Conservation (phyloP, 1,140 invertebrate species). For the Drosophila littoralis region DNA sequence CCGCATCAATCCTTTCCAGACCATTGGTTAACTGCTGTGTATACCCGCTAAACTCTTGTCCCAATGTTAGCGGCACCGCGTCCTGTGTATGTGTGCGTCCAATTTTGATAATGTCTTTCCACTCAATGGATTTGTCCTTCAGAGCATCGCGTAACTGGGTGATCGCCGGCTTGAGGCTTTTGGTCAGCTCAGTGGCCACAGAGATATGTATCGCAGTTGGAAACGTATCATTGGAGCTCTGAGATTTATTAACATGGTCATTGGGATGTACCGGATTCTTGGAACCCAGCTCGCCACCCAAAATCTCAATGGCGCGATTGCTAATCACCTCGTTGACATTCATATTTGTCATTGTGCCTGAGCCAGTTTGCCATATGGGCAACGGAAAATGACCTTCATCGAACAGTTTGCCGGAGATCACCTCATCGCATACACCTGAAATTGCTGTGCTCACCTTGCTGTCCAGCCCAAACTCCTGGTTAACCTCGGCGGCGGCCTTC, state of each 20-base stretch:
- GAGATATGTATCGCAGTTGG: conserved; percentile 99
- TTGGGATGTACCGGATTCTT: conserved; percentile 99
- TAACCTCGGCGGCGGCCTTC: conserved; percentile 97
- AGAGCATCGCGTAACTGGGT: conserved; percentile 90
- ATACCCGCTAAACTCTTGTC: conserved; percentile 99
- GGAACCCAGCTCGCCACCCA: conserved; percentile 96
- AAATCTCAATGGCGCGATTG: conserved; percentile 97
- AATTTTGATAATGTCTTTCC: conserved; percentile 97
- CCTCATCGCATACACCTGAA: conserved; percentile 96
- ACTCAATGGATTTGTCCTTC: conserved; percentile 91
- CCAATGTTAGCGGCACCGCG: conserved; percentile 97
- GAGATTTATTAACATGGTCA: conserved; percentile 99
- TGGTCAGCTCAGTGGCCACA: conserved; percentile 94
- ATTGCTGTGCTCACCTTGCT: conserved; percentile 94
- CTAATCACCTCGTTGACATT: conserved; percentile 98
- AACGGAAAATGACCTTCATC: conserved; percentile 97
- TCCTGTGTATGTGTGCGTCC: conserved; percentile 94
- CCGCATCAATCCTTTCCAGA: conserved; percentile 93
- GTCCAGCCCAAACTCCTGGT: conserved; percentile 96
- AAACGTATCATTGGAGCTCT: conserved; percentile 99
- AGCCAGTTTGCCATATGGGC: conserved; percentile 99
- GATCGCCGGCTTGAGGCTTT: conserved; percentile 92
- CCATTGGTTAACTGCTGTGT: conserved; percentile 93
- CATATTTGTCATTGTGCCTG: conserved; percentile 99
- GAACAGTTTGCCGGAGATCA: conserved; percentile 96